These are phyloP conservation scores for Gymnocypris eckloni DNA, from an alignment of 2,797 vertebrate species.

Conservation along the genomic window DNA sequence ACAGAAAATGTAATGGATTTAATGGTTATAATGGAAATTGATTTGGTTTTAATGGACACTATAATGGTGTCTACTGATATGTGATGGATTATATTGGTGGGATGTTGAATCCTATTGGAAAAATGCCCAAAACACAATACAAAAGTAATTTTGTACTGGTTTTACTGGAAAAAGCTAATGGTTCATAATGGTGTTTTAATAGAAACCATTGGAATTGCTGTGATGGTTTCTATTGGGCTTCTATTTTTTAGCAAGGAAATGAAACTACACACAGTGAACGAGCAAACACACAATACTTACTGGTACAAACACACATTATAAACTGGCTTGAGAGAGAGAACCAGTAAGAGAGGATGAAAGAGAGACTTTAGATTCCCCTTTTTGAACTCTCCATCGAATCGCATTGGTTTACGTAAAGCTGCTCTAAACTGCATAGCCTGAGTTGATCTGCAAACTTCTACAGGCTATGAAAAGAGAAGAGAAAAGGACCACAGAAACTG, in stretches of 20 bases:
- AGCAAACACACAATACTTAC: conserved; percentile 29
- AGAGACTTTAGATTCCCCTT: conserved; percentile 1
- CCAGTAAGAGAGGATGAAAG: conserved; percentile 10
- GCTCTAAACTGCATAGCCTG: conserved; percentile 22
- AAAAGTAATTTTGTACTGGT: too few relatives aligned
- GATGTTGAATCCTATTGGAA: too few relatives aligned
- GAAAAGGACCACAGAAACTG: neutral
- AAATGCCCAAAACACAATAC: too few relatives aligned
- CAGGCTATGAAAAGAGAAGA: neutral
- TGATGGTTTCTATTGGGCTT: too few relatives aligned
- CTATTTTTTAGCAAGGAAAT: neutral
- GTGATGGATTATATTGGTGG: too few relatives aligned
- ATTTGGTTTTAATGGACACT: too few relatives aligned
- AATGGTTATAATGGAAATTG: too few relatives aligned
- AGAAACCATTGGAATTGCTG: too few relatives aligned
- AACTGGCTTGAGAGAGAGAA: conserved; percentile 16
- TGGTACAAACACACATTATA: conserved; percentile 49
- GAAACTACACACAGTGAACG: neutral
- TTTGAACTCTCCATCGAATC: neutral
- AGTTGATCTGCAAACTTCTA: conserved; percentile 12
- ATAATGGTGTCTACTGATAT: too few relatives aligned
- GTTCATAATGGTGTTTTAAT: too few relatives aligned
- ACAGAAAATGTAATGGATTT: too few relatives aligned
- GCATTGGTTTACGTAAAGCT: conserved; percentile 21
- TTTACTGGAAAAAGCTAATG: too few relatives aligned